Evolutionary conservation across 1,140 invertebrate species (phyloP).

Genomic region (Ostrea denselamellosa): DNA sequence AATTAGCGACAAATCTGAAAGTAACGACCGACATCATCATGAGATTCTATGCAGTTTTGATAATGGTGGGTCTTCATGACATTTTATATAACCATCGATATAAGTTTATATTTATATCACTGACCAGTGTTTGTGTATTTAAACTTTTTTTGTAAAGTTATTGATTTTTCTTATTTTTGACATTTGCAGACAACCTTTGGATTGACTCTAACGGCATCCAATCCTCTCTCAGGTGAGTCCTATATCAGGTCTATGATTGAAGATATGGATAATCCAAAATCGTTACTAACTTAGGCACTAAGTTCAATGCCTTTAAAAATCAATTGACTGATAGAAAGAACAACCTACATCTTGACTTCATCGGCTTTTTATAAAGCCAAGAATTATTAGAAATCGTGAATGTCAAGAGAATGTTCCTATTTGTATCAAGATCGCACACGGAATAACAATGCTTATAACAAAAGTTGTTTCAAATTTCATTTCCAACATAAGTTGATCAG

Average conservation of each 20-base stretch:
- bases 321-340: not conserved
- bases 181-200: constrained; percentile 4
- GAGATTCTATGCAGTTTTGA: not conserved
- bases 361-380: not conserved
- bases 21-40: not conserved
- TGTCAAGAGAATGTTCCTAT: too few relatives aligned
- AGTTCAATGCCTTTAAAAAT: constrained; percentile 17
- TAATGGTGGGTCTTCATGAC: not conserved
- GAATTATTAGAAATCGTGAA: not conserved
- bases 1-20: not conserved
- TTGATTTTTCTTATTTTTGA: not conserved
- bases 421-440: too few relatives aligned
- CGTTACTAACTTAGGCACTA: not conserved
- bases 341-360: not conserved
- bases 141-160: not conserved
- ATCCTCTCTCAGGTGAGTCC: not conserved
- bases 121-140: too few relatives aligned
- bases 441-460: too few relatives aligned
- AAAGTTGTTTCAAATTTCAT: too few relatives aligned
- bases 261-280: constrained; percentile 12
- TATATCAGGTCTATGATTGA: not conserved
- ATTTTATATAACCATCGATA: not conserved
- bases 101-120: too few relatives aligned
- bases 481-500: too few relatives aligned
- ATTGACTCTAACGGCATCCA: not conserved